phyloP scores from a whole-genome alignment of 35 echinoderm and acorn worm species.

The Ptychodera flava region DNA sequence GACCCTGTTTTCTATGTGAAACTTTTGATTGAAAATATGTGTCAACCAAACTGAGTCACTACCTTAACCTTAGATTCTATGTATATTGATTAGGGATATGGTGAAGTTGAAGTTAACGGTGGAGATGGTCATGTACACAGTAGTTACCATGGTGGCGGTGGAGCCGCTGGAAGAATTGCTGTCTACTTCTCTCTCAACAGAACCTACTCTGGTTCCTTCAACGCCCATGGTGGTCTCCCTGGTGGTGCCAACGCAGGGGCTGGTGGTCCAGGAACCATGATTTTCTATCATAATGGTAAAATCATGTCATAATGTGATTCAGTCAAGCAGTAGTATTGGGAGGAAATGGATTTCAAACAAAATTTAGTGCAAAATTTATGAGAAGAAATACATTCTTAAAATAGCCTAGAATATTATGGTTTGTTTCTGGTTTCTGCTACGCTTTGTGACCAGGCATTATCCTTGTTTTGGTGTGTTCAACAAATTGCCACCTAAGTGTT shows the following conservation, averaged over 20 bases:
- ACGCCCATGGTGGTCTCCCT: constrained; percentile 56
- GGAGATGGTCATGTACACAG: constrained; percentile 39
- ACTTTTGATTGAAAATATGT: too few species aligned
- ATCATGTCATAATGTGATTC: too few species aligned
- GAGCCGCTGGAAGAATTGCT: constrained; percentile 70
- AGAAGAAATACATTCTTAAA: too few species aligned
- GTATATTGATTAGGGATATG: constrained; percentile 61
- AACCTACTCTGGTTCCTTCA: constrained; percentile 72
- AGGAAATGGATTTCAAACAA: too few species aligned
- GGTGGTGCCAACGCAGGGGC: constrained; percentile 44
- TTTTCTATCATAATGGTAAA: constrained; percentile 83
- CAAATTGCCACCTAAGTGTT: too few species aligned
- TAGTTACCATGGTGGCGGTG: constrained; percentile 55
- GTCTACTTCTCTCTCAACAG: constrained; percentile 73
- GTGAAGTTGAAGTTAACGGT: constrained; percentile 53
- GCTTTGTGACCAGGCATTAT: background rate
- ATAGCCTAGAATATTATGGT: too few species aligned
- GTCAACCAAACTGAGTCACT: too few species aligned
- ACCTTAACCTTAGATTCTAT: too few species aligned
- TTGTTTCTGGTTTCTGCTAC: background rate
- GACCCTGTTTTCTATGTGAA: too few species aligned
- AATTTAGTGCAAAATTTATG: too few species aligned
- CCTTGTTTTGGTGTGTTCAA: too few species aligned
- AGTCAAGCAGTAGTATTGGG: too few species aligned
- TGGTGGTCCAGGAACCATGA: constrained; percentile 73